Percentiles rank a stretch among this genome's conserved stretches.
phyloP scores from a whole-genome alignment of 2,113 vertebrate species.

The Pygathrix nemaeus region DNA sequence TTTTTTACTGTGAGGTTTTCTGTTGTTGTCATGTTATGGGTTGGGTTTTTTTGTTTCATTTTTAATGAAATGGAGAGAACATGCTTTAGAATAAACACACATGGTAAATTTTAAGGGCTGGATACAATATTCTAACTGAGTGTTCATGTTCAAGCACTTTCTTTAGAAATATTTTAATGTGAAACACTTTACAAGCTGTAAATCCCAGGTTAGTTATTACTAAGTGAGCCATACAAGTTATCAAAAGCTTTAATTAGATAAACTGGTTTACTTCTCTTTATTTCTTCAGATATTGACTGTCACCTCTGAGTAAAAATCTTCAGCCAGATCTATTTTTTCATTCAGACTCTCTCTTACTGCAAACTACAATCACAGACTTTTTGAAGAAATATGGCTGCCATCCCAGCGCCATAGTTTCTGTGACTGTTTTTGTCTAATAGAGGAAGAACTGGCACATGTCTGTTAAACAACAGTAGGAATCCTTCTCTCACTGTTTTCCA shows the following conservation, averaged over 20 bases:
- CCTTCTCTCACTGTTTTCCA: not conserved
- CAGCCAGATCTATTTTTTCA: not conserved
- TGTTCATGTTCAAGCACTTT: not conserved
- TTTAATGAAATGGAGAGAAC: not conserved
- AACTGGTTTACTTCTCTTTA: not conserved
- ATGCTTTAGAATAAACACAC: not conserved
- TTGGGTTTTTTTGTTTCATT: not conserved
- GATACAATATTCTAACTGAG: not conserved
- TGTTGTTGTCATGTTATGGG: not conserved
- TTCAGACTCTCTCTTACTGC: not conserved
- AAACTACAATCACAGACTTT: not conserved
- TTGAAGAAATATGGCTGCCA: not conserved
- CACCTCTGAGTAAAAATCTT: not conserved
- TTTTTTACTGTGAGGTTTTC: not conserved
- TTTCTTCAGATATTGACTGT: not conserved
- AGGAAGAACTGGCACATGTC: not conserved
- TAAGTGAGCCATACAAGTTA: not conserved
- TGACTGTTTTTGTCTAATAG: not conserved
- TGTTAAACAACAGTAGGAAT: not conserved
- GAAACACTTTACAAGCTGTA: not conserved
- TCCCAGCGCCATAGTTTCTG: not conserved
- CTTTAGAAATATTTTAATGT: not conserved
- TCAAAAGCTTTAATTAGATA: slow-evolving; percentile 6
- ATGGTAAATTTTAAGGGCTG: not conserved
- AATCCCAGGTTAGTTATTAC: not conserved